These are phyloP conservation scores for Ormia ochracea DNA, from an alignment of 2,888 invertebrate species.

Conservation along the genomic window DNA sequence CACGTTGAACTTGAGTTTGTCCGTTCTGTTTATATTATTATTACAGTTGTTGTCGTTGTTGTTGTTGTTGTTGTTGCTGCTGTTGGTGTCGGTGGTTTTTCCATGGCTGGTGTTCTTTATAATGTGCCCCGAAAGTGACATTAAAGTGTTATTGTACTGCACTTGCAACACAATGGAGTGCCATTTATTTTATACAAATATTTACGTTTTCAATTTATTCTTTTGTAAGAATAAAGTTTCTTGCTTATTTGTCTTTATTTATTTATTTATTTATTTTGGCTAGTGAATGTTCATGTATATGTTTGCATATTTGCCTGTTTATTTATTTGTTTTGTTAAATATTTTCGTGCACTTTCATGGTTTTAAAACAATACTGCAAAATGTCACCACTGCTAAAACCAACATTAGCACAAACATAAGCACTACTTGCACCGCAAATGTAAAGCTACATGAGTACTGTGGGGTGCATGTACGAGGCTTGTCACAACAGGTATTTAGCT, in stretches of 20 bases:
- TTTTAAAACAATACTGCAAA: neutral
- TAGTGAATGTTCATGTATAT: neutral
- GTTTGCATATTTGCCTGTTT: neutral
- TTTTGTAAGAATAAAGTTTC: constrained; percentile 34
- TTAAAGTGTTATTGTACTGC: constrained; percentile 59
- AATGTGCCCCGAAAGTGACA: constrained; percentile 60
- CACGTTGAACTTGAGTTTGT: constrained; percentile 14
- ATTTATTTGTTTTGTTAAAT: neutral
- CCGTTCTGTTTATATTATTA: neutral
- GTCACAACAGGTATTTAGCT: no score
- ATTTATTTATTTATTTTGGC: constrained; percentile 4
- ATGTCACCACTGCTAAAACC: neutral
- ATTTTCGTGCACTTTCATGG: neutral
- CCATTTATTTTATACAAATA: constrained; percentile 57
- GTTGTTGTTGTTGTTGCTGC: neutral
- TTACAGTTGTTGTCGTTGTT: neutral
- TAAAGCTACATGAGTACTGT: neutral
- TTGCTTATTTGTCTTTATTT: constrained; percentile 21
- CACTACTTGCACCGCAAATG: neutral
- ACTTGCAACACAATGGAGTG: constrained; percentile 57
- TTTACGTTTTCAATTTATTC: constrained; percentile 59
- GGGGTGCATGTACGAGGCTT: no score
- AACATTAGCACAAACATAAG: no score
- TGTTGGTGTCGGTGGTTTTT: no score
- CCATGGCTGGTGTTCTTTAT: no score